Percentiles rank a stretch among this genome's conserved stretches.
phyloP scores from a whole-genome alignment of 2,113 vertebrate species.

The Lamprologus speciosus region DNA sequence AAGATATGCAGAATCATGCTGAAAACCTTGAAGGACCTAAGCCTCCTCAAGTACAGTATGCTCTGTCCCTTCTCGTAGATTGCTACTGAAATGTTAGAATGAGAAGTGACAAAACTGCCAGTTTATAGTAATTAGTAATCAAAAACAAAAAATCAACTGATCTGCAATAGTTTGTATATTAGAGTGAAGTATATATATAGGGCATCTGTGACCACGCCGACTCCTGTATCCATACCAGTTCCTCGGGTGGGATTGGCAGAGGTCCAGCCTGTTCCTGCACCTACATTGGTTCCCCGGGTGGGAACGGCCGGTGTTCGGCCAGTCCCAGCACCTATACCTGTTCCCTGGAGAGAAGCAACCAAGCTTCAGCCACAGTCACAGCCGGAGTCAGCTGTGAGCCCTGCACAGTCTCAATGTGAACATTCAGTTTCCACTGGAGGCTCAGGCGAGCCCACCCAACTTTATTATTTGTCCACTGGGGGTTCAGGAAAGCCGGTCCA shows the following conservation, averaged over 20 bases:
- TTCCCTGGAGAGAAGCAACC: background rate
- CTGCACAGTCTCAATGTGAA: background rate
- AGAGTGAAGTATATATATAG: background rate
- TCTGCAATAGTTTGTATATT: background rate
- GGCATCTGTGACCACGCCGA: background rate
- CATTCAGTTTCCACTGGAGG: background rate
- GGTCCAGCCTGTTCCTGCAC: background rate
- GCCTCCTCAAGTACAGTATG: too few relatives aligned
- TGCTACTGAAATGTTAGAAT: background rate
- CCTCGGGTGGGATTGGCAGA: background rate
- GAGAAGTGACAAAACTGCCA: background rate
- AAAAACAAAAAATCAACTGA: background rate
- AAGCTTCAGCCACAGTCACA: background rate
- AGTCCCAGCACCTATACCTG: background rate
- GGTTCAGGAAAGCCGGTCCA: background rate
- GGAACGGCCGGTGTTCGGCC: background rate
- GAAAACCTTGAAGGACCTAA: too few relatives aligned
- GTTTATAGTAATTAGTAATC: background rate
- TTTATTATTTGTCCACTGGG: background rate
- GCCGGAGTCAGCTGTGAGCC: background rate
- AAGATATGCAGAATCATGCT: too few relatives aligned
- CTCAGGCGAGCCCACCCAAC: background rate
- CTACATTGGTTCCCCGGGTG: background rate
- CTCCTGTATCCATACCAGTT: background rate
- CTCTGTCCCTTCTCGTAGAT: too few relatives aligned